These are phyloP conservation scores for Vipera ursinii DNA, from an alignment of 2,797 vertebrate species.

Conservation along the genomic window DNA sequence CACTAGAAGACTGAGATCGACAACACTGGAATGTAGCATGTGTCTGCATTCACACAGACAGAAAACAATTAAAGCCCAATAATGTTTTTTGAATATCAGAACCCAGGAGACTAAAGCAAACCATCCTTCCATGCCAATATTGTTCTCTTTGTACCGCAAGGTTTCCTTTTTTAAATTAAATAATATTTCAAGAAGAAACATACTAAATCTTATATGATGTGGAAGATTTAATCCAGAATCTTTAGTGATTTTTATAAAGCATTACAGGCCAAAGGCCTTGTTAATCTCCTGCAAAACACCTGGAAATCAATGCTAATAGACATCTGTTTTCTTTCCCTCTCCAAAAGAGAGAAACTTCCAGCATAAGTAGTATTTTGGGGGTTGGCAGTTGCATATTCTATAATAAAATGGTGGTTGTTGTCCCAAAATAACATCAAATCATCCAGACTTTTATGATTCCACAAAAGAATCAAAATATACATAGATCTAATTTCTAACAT, in stretches of 20 bases:
- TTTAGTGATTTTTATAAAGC: background rate
- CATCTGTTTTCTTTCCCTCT: background rate
- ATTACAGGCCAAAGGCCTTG: background rate
- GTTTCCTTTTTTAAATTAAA: background rate
- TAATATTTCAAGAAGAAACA: slow-evolving; percentile 45
- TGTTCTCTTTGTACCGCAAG: background rate
- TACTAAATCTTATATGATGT: slow-evolving; percentile 7
- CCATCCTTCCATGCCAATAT: background rate
- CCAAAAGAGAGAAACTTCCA: slow-evolving; percentile 14
- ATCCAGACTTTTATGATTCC: background rate
- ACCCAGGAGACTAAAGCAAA: background rate
- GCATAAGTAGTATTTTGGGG: background rate
- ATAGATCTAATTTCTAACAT: background rate
- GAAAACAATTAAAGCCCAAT: background rate
- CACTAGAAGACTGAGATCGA: background rate
- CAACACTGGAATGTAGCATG: background rate
- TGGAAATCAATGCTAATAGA: background rate
- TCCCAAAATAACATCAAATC: background rate
- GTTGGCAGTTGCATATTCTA: slow-evolving; percentile 11
- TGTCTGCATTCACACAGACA: background rate
- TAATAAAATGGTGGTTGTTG: background rate
- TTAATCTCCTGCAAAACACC: background rate
- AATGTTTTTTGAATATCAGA: background rate
- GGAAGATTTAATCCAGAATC: background rate
- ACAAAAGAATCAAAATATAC: background rate